Evolutionary conservation across 2,113 vertebrate species (phyloP), one percentile per base, ranked within the genome.

Genomic region (Sterna hirundo): DNA sequence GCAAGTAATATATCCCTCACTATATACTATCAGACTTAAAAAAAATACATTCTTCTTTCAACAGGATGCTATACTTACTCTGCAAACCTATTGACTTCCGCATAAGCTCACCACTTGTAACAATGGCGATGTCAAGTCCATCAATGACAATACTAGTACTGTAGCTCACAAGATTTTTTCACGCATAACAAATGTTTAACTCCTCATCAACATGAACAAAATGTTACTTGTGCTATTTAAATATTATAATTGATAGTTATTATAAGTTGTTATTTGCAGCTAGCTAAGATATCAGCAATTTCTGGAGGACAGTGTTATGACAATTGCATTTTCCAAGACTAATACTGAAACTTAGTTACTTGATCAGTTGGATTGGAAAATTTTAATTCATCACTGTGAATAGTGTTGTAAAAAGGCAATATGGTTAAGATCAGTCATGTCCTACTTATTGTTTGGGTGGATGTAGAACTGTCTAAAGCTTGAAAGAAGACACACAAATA

Each of bases 321-420:
- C 55, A 85, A 58, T 64, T 91, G 21, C 10, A 40, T 90, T 94
- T 90, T 86, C 44, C 74, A 92, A 91, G 69, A 30, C 46, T 60
- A 32, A 85, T 93, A 77, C 13, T 86, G 90, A 86, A 94, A 83
- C 18, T 77, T 52, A 94, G n/a, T 86, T 97, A 83, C 21, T 62
- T 83, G 46, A 58, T 58, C 42, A 49, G 15, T 66, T 96, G 65
- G 30, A 82, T 21, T 94, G 36, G 51, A 94, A 71, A 83, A 72
- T 92, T 97, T 94, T 80, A 84, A 91, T 96, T 90, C n/a, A 86
- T 51, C 36, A 81, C 20, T 46, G 85, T 85, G 42, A 96, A 92
- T 82, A 77, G 2, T 83, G 44, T 88, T 93, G 36, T 54, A 95
- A 96, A 94, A 97, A 93, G 68, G 91, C 80, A 91, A 84, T 95